Evolutionary conservation across 2,113 vertebrate species (phyloP), one percentile per base, ranked within the genome.

Genomic region (Thomomys bottae): DNA sequence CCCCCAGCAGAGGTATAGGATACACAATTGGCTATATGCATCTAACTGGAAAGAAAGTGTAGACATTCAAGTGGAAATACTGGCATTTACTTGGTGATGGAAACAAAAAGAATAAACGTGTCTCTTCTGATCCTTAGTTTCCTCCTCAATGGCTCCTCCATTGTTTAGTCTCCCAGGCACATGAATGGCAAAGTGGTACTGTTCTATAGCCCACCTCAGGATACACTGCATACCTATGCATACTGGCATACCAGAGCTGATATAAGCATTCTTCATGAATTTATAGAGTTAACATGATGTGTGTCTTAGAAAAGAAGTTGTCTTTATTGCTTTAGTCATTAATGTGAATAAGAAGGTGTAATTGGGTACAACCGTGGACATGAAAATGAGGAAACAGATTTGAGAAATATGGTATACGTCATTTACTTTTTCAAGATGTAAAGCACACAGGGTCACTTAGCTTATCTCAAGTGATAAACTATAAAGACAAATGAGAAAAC

Each of bases 301-400:
- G 10, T 40, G 5, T 38, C 34, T 73, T 72, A 73, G 12, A 79
- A 71, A 84, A n/a, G n/a, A 72, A 67, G 30, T 34, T 80, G 6
- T 75, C 24, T 68, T 84, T 68, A n/a, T 61, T 88, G 36, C 84
- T 73, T 84, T 64, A 59, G 76, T 82, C 32, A 72, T 45, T 54
- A 79, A 15, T 59, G 30, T 82, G 21, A 64, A 5, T 72, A 36
- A 86, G 49, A 82, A 32, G 34, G 78, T 59, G 67, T 92, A n/a
- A n/a, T 54, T 70, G 42, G 75, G 30, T 42, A 54, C 14, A 30
- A 11, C 59, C 83, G 32, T 68, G n/a, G 10, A 34, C 23, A 68
- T 18, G 8, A 36, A 73, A 78, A 78, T 57, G n/a, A 91, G 42
- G 36, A 76, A 61, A 72, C 24, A 61, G 26, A 81, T 61, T 84